A percentile compares a stretch with the other conserved stretches of the same genome.
Evolutionary conservation across 92 coral and sea anemone species (phyloP).

Genomic region (Anthopleura xanthogrammica): DNA sequence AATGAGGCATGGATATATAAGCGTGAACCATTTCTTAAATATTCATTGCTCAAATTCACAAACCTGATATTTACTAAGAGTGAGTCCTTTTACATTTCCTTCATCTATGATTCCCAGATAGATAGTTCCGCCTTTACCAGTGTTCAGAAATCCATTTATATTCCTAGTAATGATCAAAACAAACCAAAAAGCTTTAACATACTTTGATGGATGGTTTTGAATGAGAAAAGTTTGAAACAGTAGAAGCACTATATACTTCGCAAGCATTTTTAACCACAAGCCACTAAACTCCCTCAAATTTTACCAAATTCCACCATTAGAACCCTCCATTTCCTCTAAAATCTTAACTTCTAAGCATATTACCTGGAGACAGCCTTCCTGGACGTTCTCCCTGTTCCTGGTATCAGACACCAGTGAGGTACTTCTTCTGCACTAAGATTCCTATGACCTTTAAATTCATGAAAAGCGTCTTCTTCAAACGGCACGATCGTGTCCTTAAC

Average conservation of each 20-base stretch:
- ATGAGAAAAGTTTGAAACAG: no score
- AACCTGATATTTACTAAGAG: slow-evolving; percentile 85
- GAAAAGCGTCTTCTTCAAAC: slow-evolving; percentile 81
- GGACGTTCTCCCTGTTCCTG: slow-evolving; percentile 90
- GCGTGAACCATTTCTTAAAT: no score
- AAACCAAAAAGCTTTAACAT: no score
- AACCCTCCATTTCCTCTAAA: not conserved
- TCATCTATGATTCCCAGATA: slow-evolving; percentile 84
- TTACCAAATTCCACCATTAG: not conserved
- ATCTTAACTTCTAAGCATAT: not conserved
- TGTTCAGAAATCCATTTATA: slow-evolving; percentile 88
- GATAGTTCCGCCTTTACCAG: slow-evolving; percentile 91
- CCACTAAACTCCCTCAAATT: not conserved
- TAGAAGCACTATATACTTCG: no score
- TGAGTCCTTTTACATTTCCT: slow-evolving; percentile 80
- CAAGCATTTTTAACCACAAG: no score
- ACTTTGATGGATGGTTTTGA: no score
- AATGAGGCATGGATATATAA: no score
- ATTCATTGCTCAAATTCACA: not conserved
- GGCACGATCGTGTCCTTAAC: slow-evolving; percentile 58
- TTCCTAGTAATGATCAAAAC: slow-evolving; percentile 43
- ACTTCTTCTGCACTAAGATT: slow-evolving; percentile 79
- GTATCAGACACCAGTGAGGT: slow-evolving; percentile 89
- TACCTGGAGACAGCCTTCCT: slow-evolving; percentile 92
- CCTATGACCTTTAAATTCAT: slow-evolving; percentile 96